Evolutionary conservation across 2,888 invertebrate genomes (phyloP).

Genomic region (Oscheius sp.): DNA sequence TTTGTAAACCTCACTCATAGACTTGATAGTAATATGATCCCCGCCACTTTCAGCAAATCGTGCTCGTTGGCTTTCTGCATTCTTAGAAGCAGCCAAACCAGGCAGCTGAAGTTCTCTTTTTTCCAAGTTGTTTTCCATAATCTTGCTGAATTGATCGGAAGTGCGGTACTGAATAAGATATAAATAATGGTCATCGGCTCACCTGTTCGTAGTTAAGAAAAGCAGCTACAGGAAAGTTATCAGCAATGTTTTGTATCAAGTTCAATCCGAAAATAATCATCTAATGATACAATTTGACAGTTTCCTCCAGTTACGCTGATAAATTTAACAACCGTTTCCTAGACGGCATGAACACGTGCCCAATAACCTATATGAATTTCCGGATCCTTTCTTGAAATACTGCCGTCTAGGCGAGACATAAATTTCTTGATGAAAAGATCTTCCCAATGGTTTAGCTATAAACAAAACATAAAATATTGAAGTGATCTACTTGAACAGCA

Average conservation of each 20-base stretch:
- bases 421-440: conserved; percentile 88
- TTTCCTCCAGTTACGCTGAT: conserved; percentile 38
- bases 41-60: conserved; percentile 25
- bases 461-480: no score
- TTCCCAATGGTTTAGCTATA: conserved; percentile 87
- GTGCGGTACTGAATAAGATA: conserved; percentile 82
- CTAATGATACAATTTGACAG: conserved; percentile 47
- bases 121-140: conserved; percentile 88
- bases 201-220: conserved; percentile 96
- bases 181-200: neutral
- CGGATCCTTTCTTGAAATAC: conserved; percentile 79
- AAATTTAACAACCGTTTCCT: conserved; percentile 49
- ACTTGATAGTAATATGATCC: conserved; percentile 76
- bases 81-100: conserved; percentile 83
- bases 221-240: conserved; percentile 81
- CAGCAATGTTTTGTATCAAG: conserved; percentile 83
- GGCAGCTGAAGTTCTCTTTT: conserved; percentile 85
- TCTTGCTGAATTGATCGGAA: conserved; percentile 92
- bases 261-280: conserved; percentile 74
- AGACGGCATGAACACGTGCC: conserved; percentile 47
- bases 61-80: conserved; percentile 79
- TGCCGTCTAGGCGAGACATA: conserved; percentile 69
- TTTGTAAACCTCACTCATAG: conserved; percentile 89
- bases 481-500: conserved; percentile 82
- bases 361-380: conserved; percentile 99